phyloP scores from a whole-genome alignment of 2,113 vertebrate genomes.

The Asarcornis scutulata region DNA sequence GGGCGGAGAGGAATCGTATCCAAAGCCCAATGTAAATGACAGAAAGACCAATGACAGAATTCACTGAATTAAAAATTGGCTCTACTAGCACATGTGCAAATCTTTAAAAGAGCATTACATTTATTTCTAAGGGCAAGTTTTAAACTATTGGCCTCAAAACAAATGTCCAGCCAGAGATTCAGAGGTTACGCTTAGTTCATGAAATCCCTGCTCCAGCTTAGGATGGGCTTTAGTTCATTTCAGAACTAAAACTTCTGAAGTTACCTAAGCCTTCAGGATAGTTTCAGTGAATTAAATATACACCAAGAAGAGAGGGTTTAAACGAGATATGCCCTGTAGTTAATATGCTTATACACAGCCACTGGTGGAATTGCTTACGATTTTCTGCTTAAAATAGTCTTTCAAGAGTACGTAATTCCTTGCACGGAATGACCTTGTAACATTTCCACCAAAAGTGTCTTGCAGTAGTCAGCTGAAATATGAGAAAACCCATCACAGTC shows the following conservation, averaged over 20 bases:
- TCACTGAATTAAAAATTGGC: neutral
- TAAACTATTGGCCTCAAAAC: neutral
- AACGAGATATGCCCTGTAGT: constrained; percentile 1
- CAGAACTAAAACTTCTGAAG: neutral
- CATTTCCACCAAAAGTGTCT: neutral
- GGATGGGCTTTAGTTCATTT: neutral
- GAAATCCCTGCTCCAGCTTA: neutral
- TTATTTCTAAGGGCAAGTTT: neutral
- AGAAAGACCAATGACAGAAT: neutral
- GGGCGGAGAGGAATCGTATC: rapidly evolving
- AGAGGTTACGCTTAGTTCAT: neutral
- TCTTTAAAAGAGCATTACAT: neutral
- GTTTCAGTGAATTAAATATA: constrained; percentile 33
- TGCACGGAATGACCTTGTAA: neutral
- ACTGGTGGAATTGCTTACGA: neutral
- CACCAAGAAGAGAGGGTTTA: constrained; percentile 12
- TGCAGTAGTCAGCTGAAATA: neutral
- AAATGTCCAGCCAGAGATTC: constrained; percentile 26
- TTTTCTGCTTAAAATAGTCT: constrained; percentile 31
- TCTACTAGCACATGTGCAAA: neutral
- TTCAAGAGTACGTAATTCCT: neutral
- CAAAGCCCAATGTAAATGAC: rapidly evolving
- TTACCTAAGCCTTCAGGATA: constrained; percentile 7
- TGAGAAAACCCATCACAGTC: neutral
- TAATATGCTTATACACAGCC: constrained; percentile 16